Evolutionary conservation across 1,140 invertebrate genomes (phyloP).

Genomic region (Philotrypesis tridentata): DNA sequence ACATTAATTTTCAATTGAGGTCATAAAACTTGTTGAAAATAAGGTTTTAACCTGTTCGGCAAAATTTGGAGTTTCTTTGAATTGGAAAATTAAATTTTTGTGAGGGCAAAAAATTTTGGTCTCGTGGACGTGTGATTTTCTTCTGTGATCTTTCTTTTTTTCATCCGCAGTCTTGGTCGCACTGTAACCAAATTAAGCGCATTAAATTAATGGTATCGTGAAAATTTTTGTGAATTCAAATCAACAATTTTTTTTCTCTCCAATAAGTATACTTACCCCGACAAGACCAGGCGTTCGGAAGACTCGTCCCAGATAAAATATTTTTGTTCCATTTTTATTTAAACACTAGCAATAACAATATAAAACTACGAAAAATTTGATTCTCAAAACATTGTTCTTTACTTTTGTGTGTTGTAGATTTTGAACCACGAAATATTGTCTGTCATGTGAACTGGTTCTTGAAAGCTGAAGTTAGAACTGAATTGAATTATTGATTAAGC

Average conservation of each 20-base stretch:
- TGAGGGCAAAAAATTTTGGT: conserved; percentile 62
- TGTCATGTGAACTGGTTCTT: conserved; percentile 13
- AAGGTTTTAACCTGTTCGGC: conserved; percentile 59
- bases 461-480: conserved; percentile 50
- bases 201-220: neutral
- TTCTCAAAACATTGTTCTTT: neutral
- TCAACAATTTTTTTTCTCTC: neutral
- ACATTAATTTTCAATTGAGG: no score
- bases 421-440: neutral
- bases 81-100: conserved; percentile 60
- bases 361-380: neutral
- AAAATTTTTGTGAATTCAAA: conserved; percentile 14
- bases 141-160: conserved; percentile 30
- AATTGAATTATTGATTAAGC: conserved; percentile 52
- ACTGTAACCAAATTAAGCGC: conserved; percentile 13
- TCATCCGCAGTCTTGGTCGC: conserved; percentile 11
- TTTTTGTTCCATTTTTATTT: conserved; percentile 52
- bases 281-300: conserved; percentile 64
- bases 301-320: conserved; percentile 74
- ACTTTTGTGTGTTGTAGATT: neutral
- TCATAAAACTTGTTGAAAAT: neutral
- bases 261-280: conserved; percentile 67
- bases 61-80: conserved; percentile 59
- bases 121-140: conserved; percentile 47
- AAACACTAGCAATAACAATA: conserved; percentile 2